phyloP scores from a whole-genome alignment of 2,113 vertebrate species.

The Lophochroa leadbeateri region DNA sequence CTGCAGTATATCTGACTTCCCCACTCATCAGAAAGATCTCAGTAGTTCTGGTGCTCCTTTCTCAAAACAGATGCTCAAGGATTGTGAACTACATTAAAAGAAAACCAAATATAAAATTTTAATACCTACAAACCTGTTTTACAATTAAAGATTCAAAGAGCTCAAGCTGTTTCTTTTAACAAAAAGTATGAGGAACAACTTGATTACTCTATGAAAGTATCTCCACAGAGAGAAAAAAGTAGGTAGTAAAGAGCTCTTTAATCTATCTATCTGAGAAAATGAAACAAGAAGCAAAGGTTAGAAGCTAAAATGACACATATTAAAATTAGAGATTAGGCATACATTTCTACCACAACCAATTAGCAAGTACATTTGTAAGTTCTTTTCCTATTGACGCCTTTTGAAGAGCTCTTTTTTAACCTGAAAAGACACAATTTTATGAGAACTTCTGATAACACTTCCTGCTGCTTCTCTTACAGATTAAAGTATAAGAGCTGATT shows the following conservation, averaged over 20 bases:
- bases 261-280: constrained; percentile 34
- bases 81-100: neutral
- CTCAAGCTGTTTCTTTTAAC: neutral
- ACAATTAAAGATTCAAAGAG: neutral
- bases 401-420: neutral
- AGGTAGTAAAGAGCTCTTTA: neutral
- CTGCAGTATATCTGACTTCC: neutral
- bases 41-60: neutral
- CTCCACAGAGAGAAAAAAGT: neutral
- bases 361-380: neutral
- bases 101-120: neutral
- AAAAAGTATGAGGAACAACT: neutral
- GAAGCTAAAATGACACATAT: neutral
- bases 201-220: neutral
- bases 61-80: neutral
- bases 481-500: neutral
- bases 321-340: constrained; percentile 10
- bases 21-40: neutral
- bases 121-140: neutral
- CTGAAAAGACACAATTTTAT: constrained; percentile 6
- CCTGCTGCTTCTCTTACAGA: neutral
- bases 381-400: neutral
- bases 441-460: neutral
- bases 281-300: constrained; percentile 25
- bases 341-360: neutral